Conservation (phyloP, 2,113 vertebrate genomes). For the Eidolon helvum region DNA sequence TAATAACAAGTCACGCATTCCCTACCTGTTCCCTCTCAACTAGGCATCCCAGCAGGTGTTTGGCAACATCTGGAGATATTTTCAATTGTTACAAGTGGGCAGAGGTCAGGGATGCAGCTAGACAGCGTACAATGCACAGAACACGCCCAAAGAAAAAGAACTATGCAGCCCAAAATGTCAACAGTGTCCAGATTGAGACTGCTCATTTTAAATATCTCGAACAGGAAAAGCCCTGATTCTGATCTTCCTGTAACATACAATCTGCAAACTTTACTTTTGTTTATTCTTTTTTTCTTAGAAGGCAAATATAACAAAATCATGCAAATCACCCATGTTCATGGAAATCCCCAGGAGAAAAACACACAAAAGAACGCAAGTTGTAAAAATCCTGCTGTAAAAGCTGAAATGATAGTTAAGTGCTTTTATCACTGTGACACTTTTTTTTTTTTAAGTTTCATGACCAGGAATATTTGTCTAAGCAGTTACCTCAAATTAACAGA, state of each 20-base stretch:
- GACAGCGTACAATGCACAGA: background rate
- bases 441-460: background rate
- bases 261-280: background rate
- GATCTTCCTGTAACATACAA: background rate
- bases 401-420: background rate
- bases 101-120: no score
- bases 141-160: background rate
- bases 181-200: no score
- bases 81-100: background rate
- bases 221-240: background rate
- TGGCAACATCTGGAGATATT: background rate
- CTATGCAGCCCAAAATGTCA: background rate
- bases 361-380: background rate
- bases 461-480: background rate
- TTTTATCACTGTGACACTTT: background rate
- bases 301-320: background rate
- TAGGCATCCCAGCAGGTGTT: background rate
- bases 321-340: background rate
- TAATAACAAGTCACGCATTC: background rate
- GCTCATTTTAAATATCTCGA: background rate
- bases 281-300: background rate
- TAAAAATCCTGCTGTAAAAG: background rate
- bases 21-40: background rate
- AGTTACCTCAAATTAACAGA: background rate
- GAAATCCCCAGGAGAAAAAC: background rate